Conservation (phyloP, 2,797 vertebrate genomes). For the Morus bassanus region DNA sequence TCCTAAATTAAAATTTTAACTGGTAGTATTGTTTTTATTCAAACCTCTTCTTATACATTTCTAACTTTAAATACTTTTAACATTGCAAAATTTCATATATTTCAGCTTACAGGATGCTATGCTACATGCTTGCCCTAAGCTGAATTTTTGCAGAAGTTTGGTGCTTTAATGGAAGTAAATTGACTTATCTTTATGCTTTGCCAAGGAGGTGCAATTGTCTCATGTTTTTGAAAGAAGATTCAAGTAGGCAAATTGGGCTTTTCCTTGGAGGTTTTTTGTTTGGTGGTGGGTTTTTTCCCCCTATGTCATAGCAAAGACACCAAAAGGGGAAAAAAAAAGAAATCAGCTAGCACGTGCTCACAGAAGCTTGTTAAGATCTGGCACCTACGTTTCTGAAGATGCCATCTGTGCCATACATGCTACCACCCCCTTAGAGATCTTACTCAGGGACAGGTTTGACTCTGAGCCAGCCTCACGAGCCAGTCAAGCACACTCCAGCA, state of each 20-base stretch:
- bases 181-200: background rate
- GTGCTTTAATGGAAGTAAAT: background rate
- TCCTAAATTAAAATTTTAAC: background rate
- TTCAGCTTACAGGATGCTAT: background rate
- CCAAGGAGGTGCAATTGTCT: background rate
- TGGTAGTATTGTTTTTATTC: background rate
- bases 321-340: background rate
- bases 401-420: background rate
- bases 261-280: background rate
- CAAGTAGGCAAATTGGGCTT: background rate
- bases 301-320: background rate
- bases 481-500: background rate
- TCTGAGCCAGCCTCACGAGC: background rate
- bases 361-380: background rate
- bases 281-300: accelerated
- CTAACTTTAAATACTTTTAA: background rate
- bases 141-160: background rate
- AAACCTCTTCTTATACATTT: background rate
- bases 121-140: background rate
- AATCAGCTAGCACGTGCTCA: background rate
- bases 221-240: background rate
- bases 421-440: conserved; percentile 9
- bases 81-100: background rate
- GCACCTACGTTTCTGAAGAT: background rate
- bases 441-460: background rate